Evolutionary conservation across 2,113 vertebrate genomes (phyloP), one percentile per base, ranked within the genome.

Genomic region (Lophochroa leadbeateri): DNA sequence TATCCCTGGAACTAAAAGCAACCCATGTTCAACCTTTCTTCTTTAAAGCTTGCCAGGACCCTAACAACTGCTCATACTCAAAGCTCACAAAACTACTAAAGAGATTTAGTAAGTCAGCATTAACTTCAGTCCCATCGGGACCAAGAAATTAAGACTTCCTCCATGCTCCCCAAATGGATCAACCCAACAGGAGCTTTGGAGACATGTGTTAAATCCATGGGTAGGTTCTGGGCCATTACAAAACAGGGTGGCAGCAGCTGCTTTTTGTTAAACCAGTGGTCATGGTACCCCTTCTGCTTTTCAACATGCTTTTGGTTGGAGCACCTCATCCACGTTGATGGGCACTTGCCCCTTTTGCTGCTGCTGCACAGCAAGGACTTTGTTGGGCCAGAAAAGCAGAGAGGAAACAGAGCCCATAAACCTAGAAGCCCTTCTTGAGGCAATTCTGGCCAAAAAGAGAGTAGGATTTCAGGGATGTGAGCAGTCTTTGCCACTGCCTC

Each of bases 201-300:
- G 41, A 28, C 12, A 1, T 8, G n/a, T 1, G 0, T 2, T 67
- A 43, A 92, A 67, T 11, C 12, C 29, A 58, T 1, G 1, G 23
- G 11, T 31, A 83, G 28, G 31, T 52, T 29, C 29, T 29, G 41
- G 8, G 18, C 39, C 41, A 64, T 67, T 25, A 24, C 0, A 8
- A 75, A 95, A 78, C 0, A 3, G 10, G 9, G 29, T 74, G 60
- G 18, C 33, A 88, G 78, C 21, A 2, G 3, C 58, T 74, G 25
- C 63, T 57, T 75, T 79, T 65, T 79, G n/a, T 53, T 63, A 75
- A 72, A 85, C 27, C 27, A n/a, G 28, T 11, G 31, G 14, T 46
- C 14, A 19, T 6, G 11, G 81, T 8, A 58, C 21, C 17, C 44
- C 29, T 50, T 63, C 19, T 13, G 25, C 33, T 87, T 33, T 90